Percentiles rank a stretch among this genome's conserved stretches.
Conservation (phyloP, 2,888 invertebrate genomes). For the Amphimallon solstitiale region DNA sequence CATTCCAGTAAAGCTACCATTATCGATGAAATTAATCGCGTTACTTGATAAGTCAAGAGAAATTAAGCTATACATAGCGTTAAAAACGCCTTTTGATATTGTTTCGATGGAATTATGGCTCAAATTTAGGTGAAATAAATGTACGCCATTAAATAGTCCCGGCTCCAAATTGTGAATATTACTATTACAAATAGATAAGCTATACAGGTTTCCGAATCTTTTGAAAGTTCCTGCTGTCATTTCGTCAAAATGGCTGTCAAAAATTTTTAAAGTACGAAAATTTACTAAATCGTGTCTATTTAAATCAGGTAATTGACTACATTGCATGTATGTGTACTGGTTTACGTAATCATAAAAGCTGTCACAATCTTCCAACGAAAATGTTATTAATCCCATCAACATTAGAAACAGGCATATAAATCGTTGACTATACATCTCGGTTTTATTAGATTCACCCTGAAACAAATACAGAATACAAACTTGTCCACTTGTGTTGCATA, state of each 20-base stretch:
- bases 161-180: not conserved
- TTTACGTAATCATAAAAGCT: too few species aligned
- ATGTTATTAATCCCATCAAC: too few species aligned
- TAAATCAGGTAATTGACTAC: too few species aligned
- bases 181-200: not conserved
- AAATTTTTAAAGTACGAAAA: not conserved
- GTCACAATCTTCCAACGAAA: too few species aligned
- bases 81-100: not conserved
- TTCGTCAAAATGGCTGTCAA: not conserved
- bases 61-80: not conserved
- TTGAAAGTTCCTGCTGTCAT: not conserved
- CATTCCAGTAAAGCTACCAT: not conserved
- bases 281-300: too few species aligned
- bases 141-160: constrained; percentile 1
- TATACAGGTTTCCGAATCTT: not conserved
- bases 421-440: too few species aligned
- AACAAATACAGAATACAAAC: too few species aligned
- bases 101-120: not conserved
- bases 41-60: not conserved
- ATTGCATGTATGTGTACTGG: too few species aligned
- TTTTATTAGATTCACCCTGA: too few species aligned
- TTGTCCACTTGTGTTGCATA: too few species aligned
- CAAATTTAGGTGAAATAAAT: not conserved
- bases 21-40: not conserved
- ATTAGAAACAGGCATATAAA: too few species aligned